Percentiles rank a stretch among this genome's conserved stretches.
These are phyloP conservation scores for Sialis fuliginosa DNA, from an alignment of 2,888 invertebrate species.

Conservation along the genomic window DNA sequence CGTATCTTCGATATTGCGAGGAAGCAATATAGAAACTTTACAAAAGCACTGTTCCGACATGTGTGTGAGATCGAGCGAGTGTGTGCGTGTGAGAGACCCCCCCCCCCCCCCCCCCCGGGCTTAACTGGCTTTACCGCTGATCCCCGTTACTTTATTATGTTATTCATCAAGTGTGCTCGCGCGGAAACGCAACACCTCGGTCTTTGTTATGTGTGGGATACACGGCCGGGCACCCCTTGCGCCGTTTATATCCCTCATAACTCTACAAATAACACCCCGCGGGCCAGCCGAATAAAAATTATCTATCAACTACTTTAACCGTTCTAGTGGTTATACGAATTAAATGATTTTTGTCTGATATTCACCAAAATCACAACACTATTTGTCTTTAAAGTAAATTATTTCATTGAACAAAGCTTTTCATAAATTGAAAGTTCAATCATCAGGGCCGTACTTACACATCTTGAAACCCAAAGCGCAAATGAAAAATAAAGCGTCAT, in stretches of 20 bases:
- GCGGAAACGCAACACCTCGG: constrained; percentile 1
- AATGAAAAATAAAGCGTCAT: too few relatives aligned
- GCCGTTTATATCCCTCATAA: background rate
- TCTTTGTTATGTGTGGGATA: background rate
- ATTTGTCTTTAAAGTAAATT: too few relatives aligned
- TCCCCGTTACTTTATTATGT: background rate
- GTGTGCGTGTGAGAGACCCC: background rate
- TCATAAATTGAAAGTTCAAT: too few relatives aligned
- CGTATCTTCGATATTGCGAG: too few relatives aligned
- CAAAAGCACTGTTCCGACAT: background rate
- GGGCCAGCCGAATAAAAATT: background rate
- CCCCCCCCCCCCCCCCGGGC: background rate
- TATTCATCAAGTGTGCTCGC: constrained; percentile 2
- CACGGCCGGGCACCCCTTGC: background rate
- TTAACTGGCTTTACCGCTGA: background rate
- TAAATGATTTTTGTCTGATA: too few relatives aligned
- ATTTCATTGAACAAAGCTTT: too few relatives aligned
- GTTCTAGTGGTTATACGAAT: too few relatives aligned
- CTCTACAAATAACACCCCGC: background rate
- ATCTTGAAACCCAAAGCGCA: too few relatives aligned
- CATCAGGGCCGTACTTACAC: too few relatives aligned
- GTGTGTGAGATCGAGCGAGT: background rate
- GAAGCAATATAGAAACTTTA: too few relatives aligned
- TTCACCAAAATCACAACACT: too few relatives aligned
- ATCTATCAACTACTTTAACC: too few relatives aligned